Percentiles rank a stretch among this genome's conserved stretches.
Conservation (phyloP, 1,140 invertebrate genomes). For the Phthorimaea operculella region DNA sequence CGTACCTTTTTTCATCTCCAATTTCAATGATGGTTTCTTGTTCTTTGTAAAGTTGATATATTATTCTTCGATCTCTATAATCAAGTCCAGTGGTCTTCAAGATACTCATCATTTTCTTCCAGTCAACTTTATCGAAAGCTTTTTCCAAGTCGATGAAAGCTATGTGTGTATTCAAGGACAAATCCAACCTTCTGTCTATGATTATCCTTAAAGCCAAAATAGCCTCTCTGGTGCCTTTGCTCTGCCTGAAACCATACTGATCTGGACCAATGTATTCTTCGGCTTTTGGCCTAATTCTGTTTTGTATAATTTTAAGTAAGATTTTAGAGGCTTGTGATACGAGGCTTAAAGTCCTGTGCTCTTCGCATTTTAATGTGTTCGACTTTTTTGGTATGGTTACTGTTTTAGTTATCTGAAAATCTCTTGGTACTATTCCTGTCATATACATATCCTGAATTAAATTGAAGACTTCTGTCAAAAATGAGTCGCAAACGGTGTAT, state of each 20-base stretch:
- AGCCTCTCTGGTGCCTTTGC: not conserved
- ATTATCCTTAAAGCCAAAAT: no score
- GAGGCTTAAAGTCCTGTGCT: constrained; percentile 2
- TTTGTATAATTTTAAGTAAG: constrained; percentile 6
- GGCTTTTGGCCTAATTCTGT: not conserved
- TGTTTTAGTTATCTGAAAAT: constrained; percentile 6
- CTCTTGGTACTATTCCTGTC: constrained; percentile 4
- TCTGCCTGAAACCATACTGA: constrained; percentile 5
- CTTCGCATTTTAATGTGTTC: constrained; percentile 2
- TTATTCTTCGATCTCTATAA: no score
- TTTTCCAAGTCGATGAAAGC: no score
- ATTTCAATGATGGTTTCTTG: no score
- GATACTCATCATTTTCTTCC: no score
- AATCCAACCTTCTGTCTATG: no score
- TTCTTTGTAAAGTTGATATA: no score
- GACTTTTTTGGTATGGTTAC: constrained; percentile 6
- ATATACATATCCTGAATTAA: not conserved
- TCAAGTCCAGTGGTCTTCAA: no score
- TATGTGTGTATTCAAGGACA: no score
- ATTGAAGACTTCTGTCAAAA: not conserved
- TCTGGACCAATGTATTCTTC: constrained; percentile 2
- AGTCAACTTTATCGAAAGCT: no score
- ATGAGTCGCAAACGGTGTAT: not conserved
- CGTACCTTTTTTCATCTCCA: no score
- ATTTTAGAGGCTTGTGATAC: constrained; percentile 2